Evolutionary conservation across 2,113 vertebrate species (phyloP).

Genomic region (Gavia stellata): DNA sequence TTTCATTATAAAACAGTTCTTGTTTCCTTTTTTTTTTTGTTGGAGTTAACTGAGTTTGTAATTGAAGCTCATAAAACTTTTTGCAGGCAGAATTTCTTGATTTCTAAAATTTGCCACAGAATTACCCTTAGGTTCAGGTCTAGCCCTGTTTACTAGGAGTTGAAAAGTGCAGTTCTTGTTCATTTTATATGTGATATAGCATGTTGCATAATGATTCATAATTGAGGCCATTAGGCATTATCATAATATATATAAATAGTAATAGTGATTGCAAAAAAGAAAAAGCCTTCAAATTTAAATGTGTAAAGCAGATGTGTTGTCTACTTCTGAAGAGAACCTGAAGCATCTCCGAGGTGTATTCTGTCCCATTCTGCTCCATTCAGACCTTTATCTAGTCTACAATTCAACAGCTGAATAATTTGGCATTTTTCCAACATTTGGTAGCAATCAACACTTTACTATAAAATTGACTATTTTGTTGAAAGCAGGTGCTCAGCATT

Average conservation of each 20-base stretch:
- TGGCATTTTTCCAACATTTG: not conserved
- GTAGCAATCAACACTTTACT: not conserved
- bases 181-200: not conserved
- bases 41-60: not conserved
- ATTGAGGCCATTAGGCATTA: not conserved
- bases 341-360: not conserved
- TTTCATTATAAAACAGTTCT: not conserved
- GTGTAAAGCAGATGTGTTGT: not conserved
- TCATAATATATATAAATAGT: not conserved
- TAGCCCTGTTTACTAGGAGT: not conserved
- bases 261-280: not conserved
- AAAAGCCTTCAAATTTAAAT: not conserved
- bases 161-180: not conserved
- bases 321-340: not conserved
- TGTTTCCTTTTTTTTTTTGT: not conserved
- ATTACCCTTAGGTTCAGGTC: not conserved
- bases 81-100: not conserved
- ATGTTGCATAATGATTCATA: not conserved
- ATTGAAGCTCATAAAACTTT: not conserved
- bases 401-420: not conserved
- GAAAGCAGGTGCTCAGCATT: not conserved
- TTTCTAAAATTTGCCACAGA: not conserved
- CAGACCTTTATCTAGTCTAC: not conserved
- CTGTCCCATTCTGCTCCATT: not conserved
- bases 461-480: not conserved